Percentiles rank a stretch among this genome's conserved stretches.
Evolutionary conservation across 2,888 invertebrate genomes (phyloP).

Genomic region (Yponomeuta malinellus): DNA sequence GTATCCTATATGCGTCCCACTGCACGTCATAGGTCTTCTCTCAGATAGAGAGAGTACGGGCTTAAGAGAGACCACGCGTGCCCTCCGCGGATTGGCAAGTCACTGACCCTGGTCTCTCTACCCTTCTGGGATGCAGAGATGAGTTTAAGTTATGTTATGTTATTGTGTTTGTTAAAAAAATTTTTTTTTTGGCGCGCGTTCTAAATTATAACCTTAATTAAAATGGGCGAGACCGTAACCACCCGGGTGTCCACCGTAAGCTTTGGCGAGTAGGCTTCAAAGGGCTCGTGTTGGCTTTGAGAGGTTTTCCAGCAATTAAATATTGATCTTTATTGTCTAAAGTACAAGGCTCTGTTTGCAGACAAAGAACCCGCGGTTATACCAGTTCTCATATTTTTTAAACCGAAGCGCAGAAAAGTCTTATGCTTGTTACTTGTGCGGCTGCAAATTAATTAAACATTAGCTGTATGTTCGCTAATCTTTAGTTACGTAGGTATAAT

Average conservation of each 20-base stretch:
- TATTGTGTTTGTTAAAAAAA: too few species aligned
- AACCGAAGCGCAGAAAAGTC: not conserved
- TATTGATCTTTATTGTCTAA: slow-evolving; percentile 27
- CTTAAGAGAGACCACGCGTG: too few species aligned
- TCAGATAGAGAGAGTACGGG: too few species aligned
- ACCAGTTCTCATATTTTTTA: not conserved
- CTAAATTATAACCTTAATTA: not conserved
- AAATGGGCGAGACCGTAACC: slow-evolving; percentile 17
- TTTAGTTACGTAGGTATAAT: too few species aligned
- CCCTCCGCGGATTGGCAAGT: too few species aligned
- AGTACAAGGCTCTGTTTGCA: not conserved
- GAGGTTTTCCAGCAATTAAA: slow-evolving; percentile 40
- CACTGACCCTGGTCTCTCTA: too few species aligned
- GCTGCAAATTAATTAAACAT: not conserved
- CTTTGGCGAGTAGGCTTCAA: slow-evolving; percentile 7
- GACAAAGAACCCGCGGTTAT: not conserved
- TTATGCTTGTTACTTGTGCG: not conserved
- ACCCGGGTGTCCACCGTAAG: not conserved
- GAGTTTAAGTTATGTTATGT: too few species aligned
- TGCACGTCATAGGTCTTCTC: too few species aligned
- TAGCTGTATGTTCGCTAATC: too few species aligned
- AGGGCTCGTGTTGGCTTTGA: slow-evolving; percentile 21
- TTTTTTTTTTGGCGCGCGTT: not conserved
- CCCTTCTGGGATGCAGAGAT: too few species aligned
- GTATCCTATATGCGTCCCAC: too few species aligned